These are phyloP conservation scores for Caenorhabditis doughertyi DNA, from an alignment of 2,888 invertebrate species.

Conservation along the genomic window DNA sequence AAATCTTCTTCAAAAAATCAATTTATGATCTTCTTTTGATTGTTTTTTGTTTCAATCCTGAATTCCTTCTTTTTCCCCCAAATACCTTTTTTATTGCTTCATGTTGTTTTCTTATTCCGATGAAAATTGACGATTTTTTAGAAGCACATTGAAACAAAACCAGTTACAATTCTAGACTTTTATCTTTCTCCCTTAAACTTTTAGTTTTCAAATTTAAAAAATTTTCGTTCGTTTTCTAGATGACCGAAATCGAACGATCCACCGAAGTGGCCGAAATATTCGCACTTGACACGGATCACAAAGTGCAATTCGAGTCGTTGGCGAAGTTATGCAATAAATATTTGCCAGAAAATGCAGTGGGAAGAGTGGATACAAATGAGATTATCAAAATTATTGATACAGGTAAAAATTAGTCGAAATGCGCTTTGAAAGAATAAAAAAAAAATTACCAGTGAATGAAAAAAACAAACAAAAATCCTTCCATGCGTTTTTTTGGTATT, in stretches of 20 bases:
- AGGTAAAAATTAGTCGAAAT: slow-evolving; percentile 9
- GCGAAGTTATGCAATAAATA: slow-evolving; percentile 46
- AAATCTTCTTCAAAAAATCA: slow-evolving; percentile 8
- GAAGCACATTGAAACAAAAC: not conserved
- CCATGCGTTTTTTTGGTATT: too few relatives aligned
- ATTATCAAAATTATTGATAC: slow-evolving; percentile 61
- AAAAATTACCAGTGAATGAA: too few relatives aligned
- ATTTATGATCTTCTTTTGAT: slow-evolving; percentile 20
- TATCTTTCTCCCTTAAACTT: not conserved
- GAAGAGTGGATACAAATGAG: slow-evolving; percentile 39
- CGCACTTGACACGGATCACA: slow-evolving; percentile 74
- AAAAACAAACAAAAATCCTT: too few relatives aligned
- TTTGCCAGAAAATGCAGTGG: slow-evolving; percentile 38
- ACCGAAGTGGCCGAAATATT: slow-evolving; percentile 71
- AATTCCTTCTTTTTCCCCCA: not conserved
- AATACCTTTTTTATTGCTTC: slow-evolving; percentile 24
- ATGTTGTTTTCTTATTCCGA: slow-evolving; percentile 20
- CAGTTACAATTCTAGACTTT: not conserved
- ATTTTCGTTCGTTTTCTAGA: not conserved
- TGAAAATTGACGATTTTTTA: slow-evolving; percentile 8
- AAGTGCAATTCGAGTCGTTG: slow-evolving; percentile 72
- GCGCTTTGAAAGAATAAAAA: not conserved
- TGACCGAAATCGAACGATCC: slow-evolving; percentile 47
- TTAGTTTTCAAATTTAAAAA: not conserved
- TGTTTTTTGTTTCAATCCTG: slow-evolving; percentile 1